Evolutionary conservation across 1,140 invertebrate genomes (phyloP).

Genomic region (Eubasilissa regina): DNA sequence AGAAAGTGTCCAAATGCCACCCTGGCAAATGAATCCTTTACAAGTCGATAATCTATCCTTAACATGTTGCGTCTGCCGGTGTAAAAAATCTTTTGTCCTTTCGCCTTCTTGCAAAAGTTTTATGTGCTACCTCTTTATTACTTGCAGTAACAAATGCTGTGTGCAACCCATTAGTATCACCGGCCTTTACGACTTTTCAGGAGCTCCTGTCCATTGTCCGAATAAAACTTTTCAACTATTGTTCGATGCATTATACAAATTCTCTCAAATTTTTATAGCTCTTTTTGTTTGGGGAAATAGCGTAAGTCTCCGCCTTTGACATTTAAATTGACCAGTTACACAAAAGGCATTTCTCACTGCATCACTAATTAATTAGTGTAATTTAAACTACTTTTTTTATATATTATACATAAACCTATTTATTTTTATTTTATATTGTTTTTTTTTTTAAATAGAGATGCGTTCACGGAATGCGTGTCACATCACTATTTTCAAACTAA

Average conservation of each 20-base stretch:
- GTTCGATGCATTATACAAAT: constrained; percentile 30
- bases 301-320: background rate
- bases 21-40: constrained; percentile 43
- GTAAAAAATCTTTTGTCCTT: constrained; percentile 47
- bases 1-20: background rate
- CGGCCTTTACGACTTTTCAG: constrained; percentile 55
- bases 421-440: no score
- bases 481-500: no score
- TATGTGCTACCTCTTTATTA: constrained; percentile 50
- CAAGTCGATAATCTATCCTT: constrained; percentile 52
- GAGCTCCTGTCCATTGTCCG: constrained; percentile 43
- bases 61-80: constrained; percentile 46
- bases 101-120: constrained; percentile 40
- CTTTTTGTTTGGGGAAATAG: background rate
- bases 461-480: no score
- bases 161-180: constrained; percentile 56
- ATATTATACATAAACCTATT: no score
- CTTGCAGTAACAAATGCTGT: constrained; percentile 46
- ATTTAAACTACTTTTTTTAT: no score
- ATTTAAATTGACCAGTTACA: background rate
- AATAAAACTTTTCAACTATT: constrained; percentile 37
- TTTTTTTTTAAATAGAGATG: no score
- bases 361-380: no score
- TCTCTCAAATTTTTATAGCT: constrained; percentile 24
- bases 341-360: no score